Percentiles rank a stretch among this genome's conserved stretches.
Conservation (phyloP, 2,797 vertebrate species). For the Apogon hyalosoma region DNA sequence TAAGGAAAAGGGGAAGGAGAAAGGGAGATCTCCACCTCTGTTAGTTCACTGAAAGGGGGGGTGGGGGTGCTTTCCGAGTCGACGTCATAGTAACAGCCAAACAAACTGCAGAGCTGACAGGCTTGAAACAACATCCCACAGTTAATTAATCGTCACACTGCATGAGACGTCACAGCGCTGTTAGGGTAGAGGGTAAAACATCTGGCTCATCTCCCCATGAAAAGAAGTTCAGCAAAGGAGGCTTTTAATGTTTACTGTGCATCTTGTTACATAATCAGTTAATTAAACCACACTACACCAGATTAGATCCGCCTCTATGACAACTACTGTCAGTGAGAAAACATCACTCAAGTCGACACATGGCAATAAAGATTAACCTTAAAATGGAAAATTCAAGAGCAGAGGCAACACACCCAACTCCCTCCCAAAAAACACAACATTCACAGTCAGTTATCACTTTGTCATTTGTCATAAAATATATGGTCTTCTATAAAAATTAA, state of each 20-base stretch:
- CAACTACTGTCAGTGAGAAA: neutral
- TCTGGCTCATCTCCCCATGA: constrained; percentile 40
- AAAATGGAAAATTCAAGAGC: constrained; percentile 1
- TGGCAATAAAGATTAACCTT: neutral
- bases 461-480: neutral
- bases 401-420: constrained; percentile 22
- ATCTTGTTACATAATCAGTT: neutral
- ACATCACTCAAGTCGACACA: neutral
- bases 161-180: constrained; percentile 7
- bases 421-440: constrained; percentile 1
- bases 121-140: constrained; percentile 35
- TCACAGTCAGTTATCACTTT: neutral
- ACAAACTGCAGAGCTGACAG: constrained; percentile 46
- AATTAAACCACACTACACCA: neutral
- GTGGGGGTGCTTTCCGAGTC: constrained; percentile 27
- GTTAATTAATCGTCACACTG: constrained; percentile 38
- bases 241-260: neutral
- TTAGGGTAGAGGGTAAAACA: constrained; percentile 26
- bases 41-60: neutral
- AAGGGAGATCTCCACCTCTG: constrained; percentile 34
- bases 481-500: constrained; percentile 14
- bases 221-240: constrained; percentile 9
- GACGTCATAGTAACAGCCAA: constrained; percentile 69
- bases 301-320: neutral
- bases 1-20: constrained; percentile 38